Base-by-base conservation (phyloP, 2,797 vertebrate species). In the Sylvilagus floridanus region DNA sequence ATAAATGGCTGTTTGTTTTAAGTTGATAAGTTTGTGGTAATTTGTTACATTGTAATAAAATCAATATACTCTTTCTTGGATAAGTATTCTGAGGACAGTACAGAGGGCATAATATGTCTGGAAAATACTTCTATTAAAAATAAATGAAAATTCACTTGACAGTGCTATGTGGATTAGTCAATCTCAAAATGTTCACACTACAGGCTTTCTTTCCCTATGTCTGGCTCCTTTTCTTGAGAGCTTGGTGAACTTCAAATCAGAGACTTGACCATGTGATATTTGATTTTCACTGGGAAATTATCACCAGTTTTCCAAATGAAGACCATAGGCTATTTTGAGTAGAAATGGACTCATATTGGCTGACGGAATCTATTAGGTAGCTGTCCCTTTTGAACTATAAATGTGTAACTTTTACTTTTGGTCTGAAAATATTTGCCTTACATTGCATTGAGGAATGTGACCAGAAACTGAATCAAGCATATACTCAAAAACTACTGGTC, bases 341-440 rank as follows among this genome's bases (percentile, higher is more conserved):
- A 85, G 50, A 92, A 65, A 32, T 87, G 30, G 42, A 60, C 19
- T 88, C 81, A 6, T 60, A 90, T 92, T 91, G 71, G 3, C 92
- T 90, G 52, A 68, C 42, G 77, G 37, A 90, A 82, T 69, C 30
- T 57, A 75, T 90, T 19, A 88, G 65, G 79, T 72, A 79, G 26
- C 57, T 90, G 37, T 72, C 37, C 30, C 52, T 68, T 85, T 66
- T 76, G 88, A 85, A 3, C 12, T 50, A 30, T 5, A 82, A 19
- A 21, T 94, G 0, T 28, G 37, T 50, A 30, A 62, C 26, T 87
- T 90, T 8, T 22, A 8, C n/a, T 42, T 68, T 84, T 76, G 4
- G 4, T 81, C 94, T 95, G 14, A 88, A 95, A 90, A 75, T 81
- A 76, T 90, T 92, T 90, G 90, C 7, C 91, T 89, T 82, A 86